phyloP scores from a whole-genome alignment of 2,888 invertebrate species.

The Protonemura montana region DNA sequence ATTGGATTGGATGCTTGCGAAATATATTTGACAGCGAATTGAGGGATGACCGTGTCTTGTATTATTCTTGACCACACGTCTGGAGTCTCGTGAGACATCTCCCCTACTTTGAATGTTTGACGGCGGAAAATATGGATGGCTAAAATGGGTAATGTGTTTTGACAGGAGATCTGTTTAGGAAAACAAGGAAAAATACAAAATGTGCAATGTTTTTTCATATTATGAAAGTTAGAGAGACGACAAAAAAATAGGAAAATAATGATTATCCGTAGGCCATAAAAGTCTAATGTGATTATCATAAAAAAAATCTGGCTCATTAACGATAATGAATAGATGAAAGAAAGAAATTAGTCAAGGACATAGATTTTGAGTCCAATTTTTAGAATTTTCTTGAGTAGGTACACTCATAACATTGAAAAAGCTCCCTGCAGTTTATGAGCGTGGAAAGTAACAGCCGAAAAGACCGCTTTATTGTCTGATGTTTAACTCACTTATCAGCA shows the following conservation, averaged over 20 bases:
- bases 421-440: not conserved
- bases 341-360: conserved; percentile 18
- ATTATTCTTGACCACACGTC: conserved; percentile 37
- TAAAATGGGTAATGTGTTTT: conserved; percentile 29
- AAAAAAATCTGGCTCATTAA: not conserved
- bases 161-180: conserved; percentile 30
- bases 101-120: conserved; percentile 39
- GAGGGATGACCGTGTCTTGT: not conserved
- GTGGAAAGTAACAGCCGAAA: not conserved
- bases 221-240: not conserved
- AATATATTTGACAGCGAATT: not conserved
- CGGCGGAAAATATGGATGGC: conserved; percentile 33
- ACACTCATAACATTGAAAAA: not conserved
- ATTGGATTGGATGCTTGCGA: not conserved
- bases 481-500: not conserved
- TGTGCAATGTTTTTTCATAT: not conserved
- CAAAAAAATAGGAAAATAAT: not conserved
- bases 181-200: not conserved
- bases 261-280: not conserved
- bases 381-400: not conserved
- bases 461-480: not conserved
- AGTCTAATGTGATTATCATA: not conserved
- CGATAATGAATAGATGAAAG: too few species aligned
- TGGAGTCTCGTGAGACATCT: not conserved
- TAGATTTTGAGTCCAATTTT: not conserved